Percentiles rank a stretch among this genome's conserved stretches.
These are phyloP conservation scores for Bufotes viridis DNA, from an alignment of 2,797 vertebrate species.

Conservation along the genomic window DNA sequence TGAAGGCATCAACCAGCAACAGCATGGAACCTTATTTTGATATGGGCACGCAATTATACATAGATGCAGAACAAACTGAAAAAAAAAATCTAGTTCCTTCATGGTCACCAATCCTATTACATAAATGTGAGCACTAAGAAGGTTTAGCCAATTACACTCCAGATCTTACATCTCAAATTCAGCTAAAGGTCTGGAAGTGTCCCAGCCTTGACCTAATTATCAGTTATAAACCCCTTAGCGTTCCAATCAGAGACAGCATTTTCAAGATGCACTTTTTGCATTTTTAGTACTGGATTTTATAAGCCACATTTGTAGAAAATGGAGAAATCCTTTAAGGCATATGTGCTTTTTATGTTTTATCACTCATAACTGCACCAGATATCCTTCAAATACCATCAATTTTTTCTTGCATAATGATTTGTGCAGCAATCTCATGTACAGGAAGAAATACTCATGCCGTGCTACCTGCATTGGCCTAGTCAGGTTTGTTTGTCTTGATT, in stretches of 20 bases:
- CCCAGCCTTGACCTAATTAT: background rate
- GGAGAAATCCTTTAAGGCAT: background rate
- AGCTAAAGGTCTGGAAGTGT: background rate
- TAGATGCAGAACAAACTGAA: background rate
- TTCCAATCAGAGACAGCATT: background rate
- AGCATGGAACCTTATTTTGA: background rate
- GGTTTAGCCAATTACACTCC: constrained; percentile 7
- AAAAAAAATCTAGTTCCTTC: background rate
- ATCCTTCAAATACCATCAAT: background rate
- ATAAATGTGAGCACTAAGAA: background rate
- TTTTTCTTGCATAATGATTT: background rate
- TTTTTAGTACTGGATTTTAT: background rate
- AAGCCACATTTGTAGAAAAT: background rate
- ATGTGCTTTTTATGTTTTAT: background rate
- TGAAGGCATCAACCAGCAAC: background rate
- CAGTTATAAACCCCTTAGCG: background rate
- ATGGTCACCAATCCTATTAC: background rate
- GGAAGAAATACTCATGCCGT: background rate
- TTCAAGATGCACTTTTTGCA: background rate
- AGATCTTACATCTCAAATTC: constrained; percentile 10
- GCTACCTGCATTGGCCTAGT: constrained; percentile 28
- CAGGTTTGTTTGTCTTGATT: constrained; percentile 14
- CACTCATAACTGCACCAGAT: background rate
- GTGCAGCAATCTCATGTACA: background rate
- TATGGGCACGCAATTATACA: background rate